A percentile compares a stretch with the other conserved stretches of the same genome.
Conservation (phyloP, 2,797 vertebrate genomes). For the Botia almorhae region DNA sequence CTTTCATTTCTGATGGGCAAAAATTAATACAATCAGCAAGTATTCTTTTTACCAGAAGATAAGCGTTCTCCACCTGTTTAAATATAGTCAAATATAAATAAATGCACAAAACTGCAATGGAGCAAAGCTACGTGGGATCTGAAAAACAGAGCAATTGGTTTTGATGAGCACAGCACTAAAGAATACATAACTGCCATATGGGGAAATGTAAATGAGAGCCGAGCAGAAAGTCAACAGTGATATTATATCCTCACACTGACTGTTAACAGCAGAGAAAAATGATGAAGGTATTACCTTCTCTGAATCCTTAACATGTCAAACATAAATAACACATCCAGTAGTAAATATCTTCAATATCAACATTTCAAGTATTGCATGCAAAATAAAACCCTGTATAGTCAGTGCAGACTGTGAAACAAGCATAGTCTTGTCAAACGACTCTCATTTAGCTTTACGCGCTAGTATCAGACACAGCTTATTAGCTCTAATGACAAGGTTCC, state of each 20-base stretch:
- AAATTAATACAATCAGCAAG: neutral
- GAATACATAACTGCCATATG: neutral
- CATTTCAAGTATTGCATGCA: too few species aligned
- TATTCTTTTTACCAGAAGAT: neutral
- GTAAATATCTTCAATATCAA: neutral
- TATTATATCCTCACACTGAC: neutral
- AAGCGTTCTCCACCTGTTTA: neutral
- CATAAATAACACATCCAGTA: neutral
- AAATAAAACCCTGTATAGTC: neutral
- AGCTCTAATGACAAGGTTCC: neutral
- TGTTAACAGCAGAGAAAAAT: neutral
- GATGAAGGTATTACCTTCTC: neutral
- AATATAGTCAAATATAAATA: neutral
- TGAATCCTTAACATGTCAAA: neutral
- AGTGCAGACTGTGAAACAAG: neutral
- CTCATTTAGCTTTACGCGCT: neutral
- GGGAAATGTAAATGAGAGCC: constrained; percentile 5
- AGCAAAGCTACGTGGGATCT: neutral
- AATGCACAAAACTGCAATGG: neutral
- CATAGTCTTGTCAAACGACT: neutral
- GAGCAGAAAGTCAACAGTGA: neutral
- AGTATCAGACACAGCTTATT: constrained; percentile 6
- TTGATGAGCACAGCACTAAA: neutral
- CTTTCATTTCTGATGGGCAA: neutral
- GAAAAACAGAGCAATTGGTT: neutral